Base-by-base conservation (phyloP, 2,797 vertebrate genomes). In the Sebastes dallii region DNA sequence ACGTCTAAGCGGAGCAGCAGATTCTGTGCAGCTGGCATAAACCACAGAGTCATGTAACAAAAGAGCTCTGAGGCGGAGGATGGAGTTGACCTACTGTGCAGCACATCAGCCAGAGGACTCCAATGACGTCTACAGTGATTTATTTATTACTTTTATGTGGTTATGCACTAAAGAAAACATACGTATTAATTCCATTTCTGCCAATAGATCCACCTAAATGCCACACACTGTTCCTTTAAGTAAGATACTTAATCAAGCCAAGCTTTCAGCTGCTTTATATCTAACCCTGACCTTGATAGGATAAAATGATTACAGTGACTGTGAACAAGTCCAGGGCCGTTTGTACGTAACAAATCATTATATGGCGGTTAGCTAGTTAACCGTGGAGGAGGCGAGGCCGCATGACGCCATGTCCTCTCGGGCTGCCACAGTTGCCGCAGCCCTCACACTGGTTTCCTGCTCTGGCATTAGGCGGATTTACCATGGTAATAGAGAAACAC, bases 401-500 rank as follows among this genome's bases (percentile, higher is more conserved):
- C 81, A 80, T 82, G 74, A 94, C 60, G 78, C 74, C 87, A 93
- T 74, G 46, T 86, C 69, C 88, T 78, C 71, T 74, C 65, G 11
- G 62, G 52, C 71, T 27, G 74, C 82, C 84, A 61, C 80, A 72
- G 78, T 20, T 12, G 85, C 90, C 85, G 71, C 89, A 90, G 64
- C 86, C 85, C 80, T 88, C 80, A 64, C 39, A 60, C 64, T 85
- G 86, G 90, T 84, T 94, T 94, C 90, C 90, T 92, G 86, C 68
- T 74, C 83, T 89, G 91, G 88, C 84, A 71, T 50, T 42, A 67
- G 79, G 22, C 59, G 11, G 68, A 29, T 75, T 91, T 72, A 30
- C 93, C 89, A 91, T 94, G 92, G 93, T n/a, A 52, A 94, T 24
- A 32, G 54, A 84, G 69, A 90, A 92, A 94, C 92, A 92, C 65